Evolutionary conservation across 2,113 vertebrate genomes (phyloP).

Genomic region (Arothron firmamentum): DNA sequence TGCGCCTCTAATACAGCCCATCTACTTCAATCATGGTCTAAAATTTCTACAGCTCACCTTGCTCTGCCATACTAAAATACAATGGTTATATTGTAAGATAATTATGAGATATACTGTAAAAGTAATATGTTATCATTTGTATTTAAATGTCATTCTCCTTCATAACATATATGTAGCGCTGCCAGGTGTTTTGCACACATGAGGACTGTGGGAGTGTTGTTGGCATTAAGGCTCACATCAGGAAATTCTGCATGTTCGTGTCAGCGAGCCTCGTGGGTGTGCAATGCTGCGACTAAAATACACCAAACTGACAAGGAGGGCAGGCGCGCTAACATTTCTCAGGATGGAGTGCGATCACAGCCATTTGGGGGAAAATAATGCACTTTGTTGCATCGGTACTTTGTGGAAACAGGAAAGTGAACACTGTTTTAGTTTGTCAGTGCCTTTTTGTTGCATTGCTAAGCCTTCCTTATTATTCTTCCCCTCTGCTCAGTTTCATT

Average conservation of each 20-base stretch:
- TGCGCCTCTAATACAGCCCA: too few species aligned
- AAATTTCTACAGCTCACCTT: too few species aligned
- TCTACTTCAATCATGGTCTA: too few species aligned
- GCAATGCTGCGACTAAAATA: background rate
- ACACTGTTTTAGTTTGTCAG: background rate
- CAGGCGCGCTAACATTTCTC: background rate
- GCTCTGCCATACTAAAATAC: too few species aligned
- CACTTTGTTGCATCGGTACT: background rate
- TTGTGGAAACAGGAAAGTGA: background rate
- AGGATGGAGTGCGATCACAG: background rate
- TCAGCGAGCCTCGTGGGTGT: background rate
- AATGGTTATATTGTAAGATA: too few species aligned
- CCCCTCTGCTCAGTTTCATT: background rate
- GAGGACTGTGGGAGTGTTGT: background rate
- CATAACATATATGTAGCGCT: too few species aligned
- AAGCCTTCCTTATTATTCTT: background rate
- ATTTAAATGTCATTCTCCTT: too few species aligned
- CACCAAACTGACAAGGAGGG: background rate
- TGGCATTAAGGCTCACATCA: background rate
- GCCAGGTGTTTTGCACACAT: background rate
- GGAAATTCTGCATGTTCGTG: slow-evolving; percentile 6
- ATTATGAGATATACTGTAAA: too few species aligned
- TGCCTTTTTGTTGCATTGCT: background rate
- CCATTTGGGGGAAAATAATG: background rate
- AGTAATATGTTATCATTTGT: too few species aligned